Percentiles rank a stretch among this genome's conserved stretches.
Evolutionary conservation across 1,140 invertebrate genomes (phyloP).

Genomic region (Charaxes varanes): DNA sequence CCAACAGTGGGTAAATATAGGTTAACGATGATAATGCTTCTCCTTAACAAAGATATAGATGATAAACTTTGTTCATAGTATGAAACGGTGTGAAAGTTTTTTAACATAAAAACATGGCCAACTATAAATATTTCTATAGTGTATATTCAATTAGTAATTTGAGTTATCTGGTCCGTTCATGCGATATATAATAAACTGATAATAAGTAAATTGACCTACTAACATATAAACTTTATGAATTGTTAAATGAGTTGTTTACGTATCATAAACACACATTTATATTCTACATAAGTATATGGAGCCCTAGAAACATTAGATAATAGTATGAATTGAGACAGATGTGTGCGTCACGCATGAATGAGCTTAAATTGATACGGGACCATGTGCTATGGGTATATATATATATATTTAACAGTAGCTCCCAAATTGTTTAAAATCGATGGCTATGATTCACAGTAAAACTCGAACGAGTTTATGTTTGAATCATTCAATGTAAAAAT

Average conservation of each 20-base stretch:
- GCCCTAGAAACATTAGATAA: conserved; percentile 30
- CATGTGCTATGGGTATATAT: conserved; percentile 24
- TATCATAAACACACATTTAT: conserved; percentile 24
- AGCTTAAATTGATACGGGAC: conserved; percentile 16
- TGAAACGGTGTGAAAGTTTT: no score
- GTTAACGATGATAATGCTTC: no score
- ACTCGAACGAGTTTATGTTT: no score
- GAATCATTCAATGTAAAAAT: no score
- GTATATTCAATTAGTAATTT: not conserved
- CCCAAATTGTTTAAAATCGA: not conserved
- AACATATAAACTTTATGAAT: not conserved
- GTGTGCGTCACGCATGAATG: conserved; percentile 31
- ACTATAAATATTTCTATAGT: not conserved
- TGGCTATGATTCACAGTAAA: no score
- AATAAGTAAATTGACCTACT: conserved; percentile 1
- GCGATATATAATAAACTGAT: not conserved
- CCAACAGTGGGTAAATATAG: no score
- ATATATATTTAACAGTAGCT: conserved; percentile 9
- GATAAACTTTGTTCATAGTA: no score
- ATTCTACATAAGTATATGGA: conserved; percentile 27
- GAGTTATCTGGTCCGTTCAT: no score
- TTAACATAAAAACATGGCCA: no score
- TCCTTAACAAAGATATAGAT: no score
- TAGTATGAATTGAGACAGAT: conserved; percentile 36
- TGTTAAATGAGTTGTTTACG: conserved; percentile 7